phyloP scores from a whole-genome alignment of 1,140 invertebrate species.

The Archegozetes longisetosus region DNA sequence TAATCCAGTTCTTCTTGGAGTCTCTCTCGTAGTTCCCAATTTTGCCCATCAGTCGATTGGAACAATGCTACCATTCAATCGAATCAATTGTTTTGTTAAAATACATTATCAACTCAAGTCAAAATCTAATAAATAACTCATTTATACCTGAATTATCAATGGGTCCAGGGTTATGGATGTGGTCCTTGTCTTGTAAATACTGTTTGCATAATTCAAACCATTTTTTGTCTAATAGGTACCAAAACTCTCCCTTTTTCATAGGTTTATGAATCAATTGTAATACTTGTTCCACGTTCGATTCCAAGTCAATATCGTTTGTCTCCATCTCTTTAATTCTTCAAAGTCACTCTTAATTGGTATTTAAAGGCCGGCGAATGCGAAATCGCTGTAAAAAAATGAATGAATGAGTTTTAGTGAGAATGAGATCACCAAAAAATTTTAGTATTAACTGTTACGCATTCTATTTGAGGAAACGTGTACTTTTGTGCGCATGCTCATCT shows the following conservation, averaged over 20 bases:
- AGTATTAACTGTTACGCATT: too few species aligned
- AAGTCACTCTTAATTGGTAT: too few species aligned
- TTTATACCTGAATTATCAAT: slow-evolving; percentile 33
- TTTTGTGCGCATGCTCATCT: too few species aligned
- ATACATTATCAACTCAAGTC: background rate
- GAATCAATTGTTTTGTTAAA: background rate
- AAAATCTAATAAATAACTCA: background rate
- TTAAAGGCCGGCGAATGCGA: too few species aligned
- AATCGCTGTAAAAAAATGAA: too few species aligned
- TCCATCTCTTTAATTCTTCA: too few species aligned
- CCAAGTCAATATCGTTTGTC: background rate
- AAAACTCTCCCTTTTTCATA: slow-evolving; percentile 19
- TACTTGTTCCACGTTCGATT: background rate
- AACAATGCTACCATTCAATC: background rate
- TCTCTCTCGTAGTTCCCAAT: slow-evolving; percentile 29
- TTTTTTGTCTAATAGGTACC: slow-evolving; percentile 34
- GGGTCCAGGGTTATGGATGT: slow-evolving; percentile 31
- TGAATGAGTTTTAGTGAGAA: too few species aligned
- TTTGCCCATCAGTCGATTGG: slow-evolving; percentile 18
- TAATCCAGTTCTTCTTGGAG: slow-evolving; percentile 36
- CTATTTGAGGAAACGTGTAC: too few species aligned
- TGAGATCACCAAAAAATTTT: too few species aligned
- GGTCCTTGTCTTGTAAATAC: slow-evolving; percentile 32
- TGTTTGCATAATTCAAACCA: slow-evolving; percentile 38
- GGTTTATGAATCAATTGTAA: slow-evolving; percentile 3